phyloP scores from a whole-genome alignment of 2,888 invertebrate genomes.

The Calliphora vomitoria region DNA sequence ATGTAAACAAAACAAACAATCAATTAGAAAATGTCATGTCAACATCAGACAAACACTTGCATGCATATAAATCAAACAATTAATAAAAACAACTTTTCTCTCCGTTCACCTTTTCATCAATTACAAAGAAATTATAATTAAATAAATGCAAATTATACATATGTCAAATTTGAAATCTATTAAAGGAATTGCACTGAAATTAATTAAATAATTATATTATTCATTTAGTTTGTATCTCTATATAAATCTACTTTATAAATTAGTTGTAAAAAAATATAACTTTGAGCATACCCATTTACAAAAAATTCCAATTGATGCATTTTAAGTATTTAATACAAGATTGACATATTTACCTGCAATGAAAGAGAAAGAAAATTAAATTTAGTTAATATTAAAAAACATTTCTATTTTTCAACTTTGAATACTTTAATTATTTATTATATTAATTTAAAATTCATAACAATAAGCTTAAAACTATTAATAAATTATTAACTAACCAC shows the following conservation, averaged over 20 bases:
- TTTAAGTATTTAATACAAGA: background rate
- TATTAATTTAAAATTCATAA: too few relatives aligned
- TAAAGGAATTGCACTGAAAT: slow-evolving; percentile 10
- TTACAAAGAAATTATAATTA: background rate
- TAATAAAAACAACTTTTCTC: background rate
- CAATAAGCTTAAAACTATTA: background rate
- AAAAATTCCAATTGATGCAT: background rate
- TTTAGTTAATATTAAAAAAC: background rate
- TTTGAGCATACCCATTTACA: slow-evolving; percentile 35
- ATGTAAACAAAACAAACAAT: too few relatives aligned
- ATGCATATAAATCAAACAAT: background rate
- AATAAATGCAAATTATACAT: slow-evolving; percentile 32
- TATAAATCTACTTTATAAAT: slow-evolving; percentile 16
- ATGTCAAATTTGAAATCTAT: slow-evolving; percentile 35
- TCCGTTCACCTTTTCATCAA: background rate
- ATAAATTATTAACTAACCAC: slow-evolving; percentile 27
- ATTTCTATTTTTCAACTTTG: background rate
- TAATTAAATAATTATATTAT: slow-evolving; percentile 6
- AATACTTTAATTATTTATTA: background rate
- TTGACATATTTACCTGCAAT: slow-evolving; percentile 53
- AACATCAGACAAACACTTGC: too few relatives aligned
- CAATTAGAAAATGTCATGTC: too few relatives aligned
- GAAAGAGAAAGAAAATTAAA: slow-evolving; percentile 14
- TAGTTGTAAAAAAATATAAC: slow-evolving; percentile 2
- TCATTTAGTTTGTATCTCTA: background rate